Evolutionary conservation across 37 sponge, comb jelly and placozoan species (phyloP).

Genomic region (Tethya wilhelma): DNA sequence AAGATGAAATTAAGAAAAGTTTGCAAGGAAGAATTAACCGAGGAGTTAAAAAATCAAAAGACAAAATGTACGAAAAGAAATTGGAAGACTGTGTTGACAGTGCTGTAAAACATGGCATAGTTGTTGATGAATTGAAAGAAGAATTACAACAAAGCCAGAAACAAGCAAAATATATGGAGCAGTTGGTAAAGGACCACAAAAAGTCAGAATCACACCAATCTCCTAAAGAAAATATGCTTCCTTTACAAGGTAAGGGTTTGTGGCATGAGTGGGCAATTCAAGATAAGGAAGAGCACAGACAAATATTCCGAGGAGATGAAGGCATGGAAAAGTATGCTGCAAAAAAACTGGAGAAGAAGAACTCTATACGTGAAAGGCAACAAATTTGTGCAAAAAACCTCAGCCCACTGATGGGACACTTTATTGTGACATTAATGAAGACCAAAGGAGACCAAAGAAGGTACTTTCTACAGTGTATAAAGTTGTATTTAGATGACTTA

Average conservation of each 20-base stretch:
- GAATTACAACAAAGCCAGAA: too few species aligned
- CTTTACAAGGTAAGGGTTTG: slow-evolving; percentile 18
- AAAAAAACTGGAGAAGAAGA: too few species aligned
- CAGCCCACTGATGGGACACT: not conserved
- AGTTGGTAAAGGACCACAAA: too few species aligned
- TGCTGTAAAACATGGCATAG: too few species aligned
- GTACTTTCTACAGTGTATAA: slow-evolving; percentile 15
- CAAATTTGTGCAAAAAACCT: not conserved
- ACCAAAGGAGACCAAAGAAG: not conserved
- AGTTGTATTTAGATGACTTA: slow-evolving; percentile 15
- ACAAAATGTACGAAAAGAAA: too few species aligned
- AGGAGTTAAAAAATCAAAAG: not conserved
- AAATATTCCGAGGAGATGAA: not conserved
- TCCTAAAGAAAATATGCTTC: slow-evolving; percentile 25
- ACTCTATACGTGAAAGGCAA: not conserved
- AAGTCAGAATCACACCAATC: too few species aligned
- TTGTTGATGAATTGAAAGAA: too few species aligned
- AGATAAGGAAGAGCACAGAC: slow-evolving; percentile 24
- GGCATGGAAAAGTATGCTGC: too few species aligned
- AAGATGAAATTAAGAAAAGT: too few species aligned
- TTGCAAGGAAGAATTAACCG: too few species aligned
- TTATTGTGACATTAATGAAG: not conserved
- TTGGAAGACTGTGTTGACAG: too few species aligned
- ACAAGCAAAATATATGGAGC: not conserved
- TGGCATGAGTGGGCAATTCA: slow-evolving; percentile 47